Evolutionary conservation across 2,888 invertebrate genomes (phyloP).

Genomic region (Melikaiella ostensackeni): DNA sequence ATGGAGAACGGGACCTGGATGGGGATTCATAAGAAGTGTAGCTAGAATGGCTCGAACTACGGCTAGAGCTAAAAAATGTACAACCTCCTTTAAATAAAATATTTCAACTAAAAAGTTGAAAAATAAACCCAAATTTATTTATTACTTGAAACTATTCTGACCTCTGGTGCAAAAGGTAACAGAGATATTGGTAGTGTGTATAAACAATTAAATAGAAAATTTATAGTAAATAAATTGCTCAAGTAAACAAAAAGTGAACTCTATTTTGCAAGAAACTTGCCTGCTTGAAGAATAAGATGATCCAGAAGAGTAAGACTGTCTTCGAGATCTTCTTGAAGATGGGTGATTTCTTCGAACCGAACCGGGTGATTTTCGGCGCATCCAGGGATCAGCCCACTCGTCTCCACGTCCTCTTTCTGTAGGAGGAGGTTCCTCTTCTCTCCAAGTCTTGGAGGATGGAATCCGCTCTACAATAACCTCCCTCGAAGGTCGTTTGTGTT

Average conservation of each 20-base stretch:
- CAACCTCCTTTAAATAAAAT: constrained; percentile 17
- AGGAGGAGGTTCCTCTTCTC: constrained; percentile 72
- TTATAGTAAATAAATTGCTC: no score
- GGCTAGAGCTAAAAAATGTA: constrained; percentile 76
- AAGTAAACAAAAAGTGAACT: neutral
- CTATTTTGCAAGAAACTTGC: constrained; percentile 67
- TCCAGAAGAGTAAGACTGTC: constrained; percentile 85
- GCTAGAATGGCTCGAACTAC: constrained; percentile 78
- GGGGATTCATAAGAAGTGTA: constrained; percentile 78
- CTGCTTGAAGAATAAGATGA: constrained; percentile 84
- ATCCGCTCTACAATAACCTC: constrained; percentile 89
- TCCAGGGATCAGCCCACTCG: constrained; percentile 98
- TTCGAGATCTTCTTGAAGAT: constrained; percentile 73
- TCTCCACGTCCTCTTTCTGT: constrained; percentile 81
- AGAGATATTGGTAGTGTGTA: neutral
- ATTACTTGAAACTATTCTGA: neutral
- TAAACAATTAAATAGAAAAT: neutral
- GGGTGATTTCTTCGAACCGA: constrained; percentile 66
- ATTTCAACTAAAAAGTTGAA: constrained; percentile 11
- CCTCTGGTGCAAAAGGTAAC: neutral
- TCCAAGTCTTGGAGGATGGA: constrained; percentile 73
- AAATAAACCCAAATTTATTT: neutral
- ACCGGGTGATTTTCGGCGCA: constrained; percentile 84
- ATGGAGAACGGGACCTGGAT: constrained; percentile 78
- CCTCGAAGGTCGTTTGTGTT: constrained; percentile 81